A percentile compares a stretch with the other conserved stretches of the same genome.
These are phyloP conservation scores for Helobdella robusta DNA, from an alignment of 2,888 invertebrate species.

Conservation along the genomic window DNA sequence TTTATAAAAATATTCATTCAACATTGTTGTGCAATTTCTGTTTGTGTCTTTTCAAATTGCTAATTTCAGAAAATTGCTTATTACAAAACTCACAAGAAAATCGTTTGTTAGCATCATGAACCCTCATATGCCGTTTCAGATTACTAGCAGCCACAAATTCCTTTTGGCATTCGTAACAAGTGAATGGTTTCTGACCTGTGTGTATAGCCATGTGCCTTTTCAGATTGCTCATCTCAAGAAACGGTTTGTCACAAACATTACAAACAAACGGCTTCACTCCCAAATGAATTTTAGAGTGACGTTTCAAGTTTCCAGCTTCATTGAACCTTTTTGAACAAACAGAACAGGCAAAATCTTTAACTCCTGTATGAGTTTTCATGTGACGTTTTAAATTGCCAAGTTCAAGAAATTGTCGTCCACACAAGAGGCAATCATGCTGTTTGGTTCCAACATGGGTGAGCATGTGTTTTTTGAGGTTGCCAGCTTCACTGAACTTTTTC, in stretches of 20 bases:
- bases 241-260: constrained; percentile 25
- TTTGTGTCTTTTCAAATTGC: constrained; percentile 25
- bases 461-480: constrained; percentile 26
- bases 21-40: constrained; percentile 22
- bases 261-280: constrained; percentile 28
- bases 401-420: constrained; percentile 26
- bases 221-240: constrained; percentile 23
- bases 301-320: constrained; percentile 27
- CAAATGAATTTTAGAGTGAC: constrained; percentile 25
- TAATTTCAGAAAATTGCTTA: constrained; percentile 25
- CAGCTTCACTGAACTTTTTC: constrained; percentile 26
- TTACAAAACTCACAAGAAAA: constrained; percentile 24
- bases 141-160: constrained; percentile 23
- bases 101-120: constrained; percentile 25
- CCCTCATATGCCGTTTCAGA: constrained; percentile 29
- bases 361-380: constrained; percentile 24
- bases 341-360: constrained; percentile 10
- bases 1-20: too few relatives aligned
- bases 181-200: constrained; percentile 29
- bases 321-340: constrained; percentile 21
- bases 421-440: constrained; percentile 25
- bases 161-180: constrained; percentile 27
- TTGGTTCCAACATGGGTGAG: constrained; percentile 28
- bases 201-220: constrained; percentile 29
- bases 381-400: constrained; percentile 26